Conservation (phyloP, 2,113 vertebrate species). For the Porphyrio hochstetteri region DNA sequence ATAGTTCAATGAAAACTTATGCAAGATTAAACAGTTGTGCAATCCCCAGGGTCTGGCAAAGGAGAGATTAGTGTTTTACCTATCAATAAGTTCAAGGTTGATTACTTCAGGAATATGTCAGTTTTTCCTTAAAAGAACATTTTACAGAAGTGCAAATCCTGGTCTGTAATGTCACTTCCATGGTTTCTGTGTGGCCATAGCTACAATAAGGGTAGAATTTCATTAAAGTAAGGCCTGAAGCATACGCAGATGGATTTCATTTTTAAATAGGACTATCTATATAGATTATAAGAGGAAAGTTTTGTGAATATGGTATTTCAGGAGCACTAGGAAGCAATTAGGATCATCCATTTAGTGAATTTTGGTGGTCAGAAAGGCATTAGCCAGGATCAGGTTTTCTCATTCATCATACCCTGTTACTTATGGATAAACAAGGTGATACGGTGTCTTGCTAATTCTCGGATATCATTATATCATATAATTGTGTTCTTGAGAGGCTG, state of each 20-base stretch:
- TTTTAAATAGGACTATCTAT: conserved; percentile 22
- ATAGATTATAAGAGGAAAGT: conserved; percentile 10
- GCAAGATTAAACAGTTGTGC: not conserved
- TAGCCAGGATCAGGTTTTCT: conserved; percentile 32
- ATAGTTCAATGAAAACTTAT: not conserved
- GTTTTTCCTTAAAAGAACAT: not conserved
- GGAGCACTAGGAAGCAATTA: conserved; percentile 41
- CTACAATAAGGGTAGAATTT: not conserved
- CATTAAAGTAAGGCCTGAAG: conserved; percentile 34
- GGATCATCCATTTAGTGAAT: conserved; percentile 34
- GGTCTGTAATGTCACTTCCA: not conserved
- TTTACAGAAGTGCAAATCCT: not conserved
- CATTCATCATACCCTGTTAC: conserved; percentile 14
- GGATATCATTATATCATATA: not conserved
- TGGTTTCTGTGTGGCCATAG: not conserved
- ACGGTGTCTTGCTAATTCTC: not conserved
- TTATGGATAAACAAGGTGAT: conserved; percentile 32
- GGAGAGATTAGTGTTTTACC: not conserved
- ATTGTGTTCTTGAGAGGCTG: not conserved
- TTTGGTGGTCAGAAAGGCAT: conserved; percentile 40
- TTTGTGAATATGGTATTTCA: conserved; percentile 31
- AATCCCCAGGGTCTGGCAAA: not conserved
- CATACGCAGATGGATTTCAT: conserved; percentile 3
- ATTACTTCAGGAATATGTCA: not conserved
- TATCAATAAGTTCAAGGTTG: not conserved